Base-by-base conservation (phyloP, 2,113 vertebrate genomes). In the Smithornis capensis region DNA sequence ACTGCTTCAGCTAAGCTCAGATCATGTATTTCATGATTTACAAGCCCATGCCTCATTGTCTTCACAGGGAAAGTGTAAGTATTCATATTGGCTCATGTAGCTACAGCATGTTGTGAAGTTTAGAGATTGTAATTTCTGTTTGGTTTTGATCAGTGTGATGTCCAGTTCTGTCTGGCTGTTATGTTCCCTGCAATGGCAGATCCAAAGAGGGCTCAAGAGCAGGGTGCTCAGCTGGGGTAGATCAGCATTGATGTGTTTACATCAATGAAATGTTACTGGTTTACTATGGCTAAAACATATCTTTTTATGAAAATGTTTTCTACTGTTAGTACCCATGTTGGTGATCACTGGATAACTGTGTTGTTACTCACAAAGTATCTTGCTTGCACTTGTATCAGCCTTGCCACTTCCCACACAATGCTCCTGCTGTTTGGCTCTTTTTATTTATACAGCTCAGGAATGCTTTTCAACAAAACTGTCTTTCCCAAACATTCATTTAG, bases 401-500 rank as follows among this genome's bases (percentile, higher is more conserved):
- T 76, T 79, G 91, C 45, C 27, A 22, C 19, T 1, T 79, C 42
- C 74, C n/a, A 60, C 42, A 57, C 67, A 42, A 55, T 44, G 28
- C 55, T 85, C 42, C 60, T 85, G 56, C 52, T 83, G 45, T 33
- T 80, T 57, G 31, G 3, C 28, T 83, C 35, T 62, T 1, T 0
- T 68, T 76, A 59, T 80, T 90, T 65, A 55, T 38, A 37, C 29
- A 77, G 22, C 70, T 95, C 24, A 14, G n/a, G 57, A 56, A 52
- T 45, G 35, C 85, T 95, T 91, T 88, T 63, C 71, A 90, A 76
- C 47, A 77, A 67, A 81, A 56, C 15, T 73, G 7, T 80, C 47
- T 73, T 73, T 82, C 55, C 5, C 21, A 81, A 91, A 59, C 3
- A 1, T 63, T 77, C 12, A 35, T 59, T 86, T 70, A 79, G 22